Base-by-base conservation (phyloP, 2,888 invertebrate genomes). In the Rhogogaster chlorosoma region DNA sequence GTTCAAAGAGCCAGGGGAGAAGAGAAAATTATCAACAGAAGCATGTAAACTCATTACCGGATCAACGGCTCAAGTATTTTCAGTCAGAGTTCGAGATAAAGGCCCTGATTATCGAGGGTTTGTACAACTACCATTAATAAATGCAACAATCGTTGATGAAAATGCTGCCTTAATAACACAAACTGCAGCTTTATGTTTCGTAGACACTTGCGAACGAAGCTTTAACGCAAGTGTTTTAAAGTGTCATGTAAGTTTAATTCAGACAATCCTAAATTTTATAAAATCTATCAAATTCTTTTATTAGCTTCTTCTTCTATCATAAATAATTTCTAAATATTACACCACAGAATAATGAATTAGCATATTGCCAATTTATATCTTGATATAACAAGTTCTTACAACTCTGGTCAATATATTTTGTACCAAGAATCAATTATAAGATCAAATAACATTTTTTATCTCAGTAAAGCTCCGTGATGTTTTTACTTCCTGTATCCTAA, bases 81-180 rank as follows among this genome's bases (percentile, higher is more conserved):
- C 97, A 2, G 96, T 97, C 1, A 93, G 96, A 75, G 94, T 96
- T 1, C 94, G 96, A 78, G 97, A 97, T 87, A 95, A 95, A 87
- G 96, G 96, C 0, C 95, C 96, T 0, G 96, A 97, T 86, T 95
- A 96, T 84, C 94, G 97, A 64, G 97, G 96, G 36, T 97, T 97
- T 92, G 97, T 97, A 1, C 96, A 96, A 87, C 88, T 93, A 71
- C 92, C 93, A 9, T 67, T 91, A 64, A 88, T 91, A 45, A 92
- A 93, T 88, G 86, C 93, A 86, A 90, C 93, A 3, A 87, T 93
- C 42, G 91, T 93, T 12, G 91, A 93, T 87, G 93, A 93, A 83
- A 93, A 93, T 77, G 92, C 93, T 0, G 91, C 93, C 7, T 88
- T 93, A 10, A 92, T 93, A 53, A 90, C 93, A n/a, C 92, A 93